These are phyloP conservation scores for Cydia amplana DNA, from an alignment of 1,140 invertebrate genomes.

Conservation along the genomic window DNA sequence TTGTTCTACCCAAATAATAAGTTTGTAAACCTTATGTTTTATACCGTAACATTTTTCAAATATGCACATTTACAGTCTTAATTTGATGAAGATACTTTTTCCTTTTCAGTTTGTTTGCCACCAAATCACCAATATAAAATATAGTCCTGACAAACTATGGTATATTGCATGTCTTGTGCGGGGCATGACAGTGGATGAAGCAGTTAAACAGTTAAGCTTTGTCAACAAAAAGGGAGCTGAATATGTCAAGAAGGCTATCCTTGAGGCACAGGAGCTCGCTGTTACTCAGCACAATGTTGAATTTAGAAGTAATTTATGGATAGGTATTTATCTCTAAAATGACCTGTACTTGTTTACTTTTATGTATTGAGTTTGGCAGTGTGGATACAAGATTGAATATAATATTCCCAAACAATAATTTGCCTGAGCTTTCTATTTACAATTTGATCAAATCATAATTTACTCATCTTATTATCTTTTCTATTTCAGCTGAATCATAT, in stretches of 20 bases:
- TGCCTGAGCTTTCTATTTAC: too few relatives aligned
- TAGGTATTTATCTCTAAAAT: constrained; percentile 83
- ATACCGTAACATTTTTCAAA: too few relatives aligned
- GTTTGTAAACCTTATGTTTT: too few relatives aligned
- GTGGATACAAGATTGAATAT: too few relatives aligned
- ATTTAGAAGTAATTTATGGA: constrained; percentile 97
- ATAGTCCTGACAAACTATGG: constrained; percentile 95
- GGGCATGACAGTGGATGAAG: constrained; percentile 96
- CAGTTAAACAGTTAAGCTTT: constrained; percentile 93
- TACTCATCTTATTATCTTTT: neutral
- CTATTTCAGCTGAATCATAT: constrained; percentile 91
- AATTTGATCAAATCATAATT: too few relatives aligned
- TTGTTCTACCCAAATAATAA: too few relatives aligned
- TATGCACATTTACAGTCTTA: too few relatives aligned
- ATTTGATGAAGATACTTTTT: constrained; percentile 26
- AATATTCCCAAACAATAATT: too few relatives aligned
- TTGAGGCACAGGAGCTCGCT: constrained; percentile 94
- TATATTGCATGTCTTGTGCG: constrained; percentile 92
- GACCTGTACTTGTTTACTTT: too few relatives aligned
- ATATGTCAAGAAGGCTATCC: constrained; percentile 88
- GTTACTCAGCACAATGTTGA: constrained; percentile 95
- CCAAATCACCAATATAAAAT: constrained; percentile 90
- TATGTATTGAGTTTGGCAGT: too few relatives aligned
- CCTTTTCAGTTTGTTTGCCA: constrained; percentile 91
- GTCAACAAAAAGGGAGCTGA: constrained; percentile 90